Evolutionary conservation across 2,797 vertebrate species (phyloP), one percentile per base, ranked within the genome.

Genomic region (Tiaroga cobitis): DNA sequence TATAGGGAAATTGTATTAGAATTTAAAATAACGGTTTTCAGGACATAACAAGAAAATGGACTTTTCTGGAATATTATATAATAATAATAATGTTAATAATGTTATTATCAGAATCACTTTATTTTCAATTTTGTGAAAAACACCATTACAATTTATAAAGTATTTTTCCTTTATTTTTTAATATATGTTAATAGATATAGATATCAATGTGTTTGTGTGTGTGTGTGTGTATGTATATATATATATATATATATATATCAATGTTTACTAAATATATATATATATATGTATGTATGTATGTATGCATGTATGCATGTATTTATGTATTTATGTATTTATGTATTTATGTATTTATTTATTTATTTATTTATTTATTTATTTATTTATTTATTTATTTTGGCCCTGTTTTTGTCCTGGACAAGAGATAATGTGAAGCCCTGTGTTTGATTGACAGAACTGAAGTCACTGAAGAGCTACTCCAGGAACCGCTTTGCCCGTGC

Each of bases 401-500:
- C 16, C 2, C 49, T 2, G 49, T 5, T 68, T 70, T 49, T 21
- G 18, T 51, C 16, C 43, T 51, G 2, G 18, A 13, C 29, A 54
- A 34, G 46, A n/a, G 32, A 16, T 76, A 77, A 76, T 56, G 11
- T 34, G 6, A 59, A 65, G 26, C 37, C 11, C 32, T 70, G 19
- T 2, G 26, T 87, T 41, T 88, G 37, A 80, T 21, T 82, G 51
- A 70, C 93, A 99, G 98, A 98, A 89, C 94, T 98, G 86, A 99
- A 99, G 88, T 87, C 95, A 8, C 84, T 94, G 69, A 95, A 95
- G 92, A 95, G 92, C 92, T 97, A 95, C 13, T 86, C 93, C 83
- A 96, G 96, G 61, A 97, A 96, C 77, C 97, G 98, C 7, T 96
- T 94, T 5, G 79, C 95, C 86, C 97, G 98, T 61, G 96, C 97